A percentile compares a stretch with the other conserved stretches of the same genome.
Evolutionary conservation across 2,888 invertebrate species (phyloP).

Genomic region (Hypercompe scribonia): DNA sequence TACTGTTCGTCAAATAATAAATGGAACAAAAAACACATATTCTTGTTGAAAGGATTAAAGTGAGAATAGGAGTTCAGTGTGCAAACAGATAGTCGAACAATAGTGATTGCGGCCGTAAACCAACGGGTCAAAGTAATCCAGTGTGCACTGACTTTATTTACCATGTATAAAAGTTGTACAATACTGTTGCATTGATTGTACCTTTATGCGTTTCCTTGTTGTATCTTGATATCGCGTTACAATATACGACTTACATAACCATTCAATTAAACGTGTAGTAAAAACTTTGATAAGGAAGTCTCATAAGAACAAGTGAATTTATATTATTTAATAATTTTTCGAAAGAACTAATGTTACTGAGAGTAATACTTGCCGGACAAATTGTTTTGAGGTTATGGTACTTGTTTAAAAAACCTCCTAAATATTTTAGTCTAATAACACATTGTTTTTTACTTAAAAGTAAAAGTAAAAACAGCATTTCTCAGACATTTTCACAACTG

Average conservation of each 20-base stretch:
- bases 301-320: too few species aligned
- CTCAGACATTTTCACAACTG: slow-evolving; percentile 20
- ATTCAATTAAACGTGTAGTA: too few species aligned
- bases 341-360: background rate
- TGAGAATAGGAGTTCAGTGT: slow-evolving; percentile 6
- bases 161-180: slow-evolving; percentile 53
- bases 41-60: background rate
- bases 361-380: background rate
- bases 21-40: background rate
- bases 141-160: slow-evolving; percentile 48
- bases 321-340: too few species aligned
- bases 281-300: too few species aligned
- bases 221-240: too few species aligned
- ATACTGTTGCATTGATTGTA: slow-evolving; percentile 46
- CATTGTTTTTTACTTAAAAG: too few species aligned
- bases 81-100: slow-evolving; percentile 20
- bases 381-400: background rate
- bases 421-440: background rate
- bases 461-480: background rate
- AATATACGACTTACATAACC: too few species aligned
- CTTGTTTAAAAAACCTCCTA: background rate
- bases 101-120: slow-evolving; percentile 37
- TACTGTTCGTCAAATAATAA: background rate
- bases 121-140: slow-evolving; percentile 53
- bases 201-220: slow-evolving; percentile 26